Evolutionary conservation across 2,113 vertebrate species (phyloP).

Genomic region (Upupa epops): DNA sequence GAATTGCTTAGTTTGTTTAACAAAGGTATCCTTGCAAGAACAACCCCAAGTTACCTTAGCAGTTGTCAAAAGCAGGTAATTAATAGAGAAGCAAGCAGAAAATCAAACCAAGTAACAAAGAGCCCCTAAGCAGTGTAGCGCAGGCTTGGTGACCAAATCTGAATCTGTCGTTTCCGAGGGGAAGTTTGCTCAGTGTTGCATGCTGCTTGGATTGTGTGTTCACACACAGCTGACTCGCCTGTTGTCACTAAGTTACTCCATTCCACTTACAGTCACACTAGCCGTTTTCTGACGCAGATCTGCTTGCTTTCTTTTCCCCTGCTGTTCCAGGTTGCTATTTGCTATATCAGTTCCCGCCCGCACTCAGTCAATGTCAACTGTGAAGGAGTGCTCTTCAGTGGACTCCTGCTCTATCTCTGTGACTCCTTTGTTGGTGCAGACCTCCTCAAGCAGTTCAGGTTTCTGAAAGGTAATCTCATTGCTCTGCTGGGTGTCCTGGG

Average conservation of each 20-base stretch:
- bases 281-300: not conserved
- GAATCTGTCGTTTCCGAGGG: not conserved
- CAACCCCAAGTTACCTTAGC: not conserved
- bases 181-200: not conserved
- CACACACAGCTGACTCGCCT: not conserved
- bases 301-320: not conserved
- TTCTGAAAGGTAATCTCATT: slow-evolving; percentile 88
- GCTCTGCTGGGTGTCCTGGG: not conserved
- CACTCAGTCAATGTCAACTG: slow-evolving; percentile 92
- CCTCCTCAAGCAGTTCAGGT: slow-evolving; percentile 92
- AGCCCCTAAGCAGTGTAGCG: rapidly evolving
- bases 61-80: not conserved
- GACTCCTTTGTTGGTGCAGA: slow-evolving; percentile 95
- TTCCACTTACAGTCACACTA: not conserved
- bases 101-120: not conserved
- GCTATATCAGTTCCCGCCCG: slow-evolving; percentile 93
- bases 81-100: not conserved
- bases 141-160: not conserved
- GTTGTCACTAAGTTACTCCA: not conserved
- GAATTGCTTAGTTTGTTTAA: not conserved
- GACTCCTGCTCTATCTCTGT: slow-evolving; percentile 95
- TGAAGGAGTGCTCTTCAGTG: slow-evolving; percentile 92
- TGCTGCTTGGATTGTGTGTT: not conserved
- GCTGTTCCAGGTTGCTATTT: slow-evolving; percentile 86
- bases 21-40: not conserved